Evolutionary conservation across 1,140 invertebrate species (phyloP).

Genomic region (Conus betulinus): DNA sequence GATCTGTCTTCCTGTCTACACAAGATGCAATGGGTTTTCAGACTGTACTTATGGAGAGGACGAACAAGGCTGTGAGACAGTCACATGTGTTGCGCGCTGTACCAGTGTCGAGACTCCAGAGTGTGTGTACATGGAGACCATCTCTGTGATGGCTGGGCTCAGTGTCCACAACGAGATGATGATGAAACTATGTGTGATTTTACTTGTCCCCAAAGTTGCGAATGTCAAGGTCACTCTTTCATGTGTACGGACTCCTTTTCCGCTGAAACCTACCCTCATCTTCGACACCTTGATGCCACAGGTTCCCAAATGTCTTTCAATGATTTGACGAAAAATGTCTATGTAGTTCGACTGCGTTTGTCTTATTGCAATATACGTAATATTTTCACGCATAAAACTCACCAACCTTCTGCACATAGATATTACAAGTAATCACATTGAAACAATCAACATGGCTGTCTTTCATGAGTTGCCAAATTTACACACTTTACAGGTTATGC

Average conservation of each 20-base stretch:
- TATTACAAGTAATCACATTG: constrained; percentile 33
- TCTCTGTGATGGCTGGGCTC: not conserved
- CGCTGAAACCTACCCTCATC: not conserved
- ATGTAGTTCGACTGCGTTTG: not conserved
- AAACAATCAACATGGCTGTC: not conserved
- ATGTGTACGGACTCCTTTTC: not conserved
- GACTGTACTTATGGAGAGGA: not conserved
- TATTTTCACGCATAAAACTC: not conserved
- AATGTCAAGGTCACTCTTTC: too few relatives aligned
- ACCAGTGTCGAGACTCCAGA: not conserved
- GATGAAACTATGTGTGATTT: too few relatives aligned
- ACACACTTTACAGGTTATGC: not conserved
- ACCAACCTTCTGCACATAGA: not conserved
- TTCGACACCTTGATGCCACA: not conserved
- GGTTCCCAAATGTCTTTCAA: not conserved
- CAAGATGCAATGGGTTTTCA: not conserved
- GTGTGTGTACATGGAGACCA: not conserved
- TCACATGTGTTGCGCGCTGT: not conserved
- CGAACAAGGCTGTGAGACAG: not conserved
- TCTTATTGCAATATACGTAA: not conserved
- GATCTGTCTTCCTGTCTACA: not conserved
- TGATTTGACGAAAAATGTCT: not conserved
- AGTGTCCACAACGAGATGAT: too few relatives aligned
- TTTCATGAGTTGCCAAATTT: constrained; percentile 20
- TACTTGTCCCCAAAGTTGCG: too few relatives aligned